Evolutionary conservation across 2,888 invertebrate species (phyloP), one percentile per base, ranked within the genome.

Genomic region (Leptothorax acervorum): DNA sequence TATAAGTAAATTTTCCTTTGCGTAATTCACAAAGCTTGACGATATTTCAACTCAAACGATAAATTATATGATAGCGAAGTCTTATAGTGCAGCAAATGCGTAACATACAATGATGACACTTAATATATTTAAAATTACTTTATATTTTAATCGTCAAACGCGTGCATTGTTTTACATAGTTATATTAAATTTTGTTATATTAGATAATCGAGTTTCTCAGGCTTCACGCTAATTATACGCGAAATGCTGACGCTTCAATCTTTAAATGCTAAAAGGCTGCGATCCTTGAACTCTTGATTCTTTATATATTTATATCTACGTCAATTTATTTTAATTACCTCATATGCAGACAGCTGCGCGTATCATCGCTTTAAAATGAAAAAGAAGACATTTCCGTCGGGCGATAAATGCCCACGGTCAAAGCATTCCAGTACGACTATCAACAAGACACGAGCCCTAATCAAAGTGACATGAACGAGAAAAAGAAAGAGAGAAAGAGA

Each of bases 361-460:
- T 73, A 74, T 78, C 39, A 35, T 60, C 18, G 35, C 18, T 48
- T n/a, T 31, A 55, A 18, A 45, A 57, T 23, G 23, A 78, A 55
- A 65, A 51, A 66, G 4, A 51, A 71, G 57, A 73, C 35, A 60
- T 60, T 79, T 73, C 57, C 75, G 57, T 74, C 51, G 73, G 12
- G 9, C 63, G 76, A 85, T 76, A 87, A 87, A 63, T 84, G 63
- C 23, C 35, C 53, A 73, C 31, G 48, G 28, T 78, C 63, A 78
- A 85, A 76, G 74, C 70, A 60, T 73, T 87, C 70, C 48, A 18
- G 55, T 31, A 39, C 39, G 60, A 63, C 68, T 73, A 70, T 70
- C 83, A 88, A 88, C 83, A 70, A 88, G 86, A 86, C 78, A 65
- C 23, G 51, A 48, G 48, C 62, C 31, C 60, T 73, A 88, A 86